These are phyloP conservation scores for Grapholita molesta DNA, from an alignment of 1,140 invertebrate genomes.

Conservation along the genomic window DNA sequence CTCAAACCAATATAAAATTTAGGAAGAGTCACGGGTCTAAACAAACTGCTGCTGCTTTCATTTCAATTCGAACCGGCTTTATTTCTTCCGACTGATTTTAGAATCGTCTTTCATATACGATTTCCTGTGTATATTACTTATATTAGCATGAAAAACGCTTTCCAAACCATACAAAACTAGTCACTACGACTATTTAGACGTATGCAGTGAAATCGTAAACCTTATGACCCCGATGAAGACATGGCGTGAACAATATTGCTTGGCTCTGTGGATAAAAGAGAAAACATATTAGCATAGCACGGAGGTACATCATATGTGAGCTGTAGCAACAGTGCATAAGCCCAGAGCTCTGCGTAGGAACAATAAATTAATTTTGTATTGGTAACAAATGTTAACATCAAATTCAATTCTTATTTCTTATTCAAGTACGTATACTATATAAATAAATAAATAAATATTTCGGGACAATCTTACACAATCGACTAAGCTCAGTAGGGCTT, in stretches of 20 bases:
- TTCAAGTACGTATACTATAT: no score
- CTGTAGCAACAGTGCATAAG: not conserved
- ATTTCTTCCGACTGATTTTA: not conserved
- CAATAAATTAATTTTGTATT: no score
- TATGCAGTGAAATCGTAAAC: constrained; percentile 58
- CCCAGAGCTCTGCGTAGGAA: no score
- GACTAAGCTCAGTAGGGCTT: no score
- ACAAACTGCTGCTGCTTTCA: not conserved
- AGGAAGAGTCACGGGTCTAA: no score
- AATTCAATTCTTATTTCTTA: no score
- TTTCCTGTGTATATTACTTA: constrained; percentile 3
- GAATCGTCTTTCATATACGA: not conserved
- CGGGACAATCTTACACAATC: no score
- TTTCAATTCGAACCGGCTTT: not conserved
- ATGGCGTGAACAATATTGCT: not conserved
- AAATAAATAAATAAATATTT: no score
- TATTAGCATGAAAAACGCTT: constrained; percentile 29
- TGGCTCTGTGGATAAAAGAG: not conserved
- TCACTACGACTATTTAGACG: constrained; percentile 36
- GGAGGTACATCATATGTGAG: not conserved
- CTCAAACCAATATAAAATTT: no score
- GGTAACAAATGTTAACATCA: no score
- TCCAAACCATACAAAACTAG: constrained; percentile 49
- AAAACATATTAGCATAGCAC: not conserved
- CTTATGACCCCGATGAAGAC: constrained; percentile 49